Evolutionary conservation across 2,888 invertebrate species (phyloP), one percentile per base, ranked within the genome.

Genomic region (Oxyteleia sp.): DNA sequence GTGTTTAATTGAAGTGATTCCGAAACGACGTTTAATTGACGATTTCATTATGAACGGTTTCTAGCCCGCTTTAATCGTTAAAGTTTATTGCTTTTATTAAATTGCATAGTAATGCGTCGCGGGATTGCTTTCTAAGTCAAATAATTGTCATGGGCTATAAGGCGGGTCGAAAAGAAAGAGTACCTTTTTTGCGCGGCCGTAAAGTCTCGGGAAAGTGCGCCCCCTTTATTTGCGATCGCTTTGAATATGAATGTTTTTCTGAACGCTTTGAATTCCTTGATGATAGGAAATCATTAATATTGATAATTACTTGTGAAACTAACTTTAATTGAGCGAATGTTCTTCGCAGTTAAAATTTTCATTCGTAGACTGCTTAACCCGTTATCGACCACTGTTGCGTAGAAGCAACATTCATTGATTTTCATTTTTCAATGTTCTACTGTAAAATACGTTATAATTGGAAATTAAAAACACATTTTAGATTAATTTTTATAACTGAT

Each of bases 11-110:
- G 5, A 32, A 5, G 8, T 3, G 1, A 10, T 10, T 32, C 32
- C 8, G 8, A 32, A 53, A 53, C 11, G n/a, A 15, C 16, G 16
- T 8, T 32, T 64, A 35, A 64, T 64, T 47, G 20, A 18, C 49
- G 35, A 5, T 49, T 8, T 51, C 66, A 53, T 66, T 66, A 53
- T 53, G 23, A 66, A 66, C 64, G 64, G 49, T 66, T 66, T 66
- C 64, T 66, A 49, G 38, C 49, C 47, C 45, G 5, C 11, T 47
- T 47, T 63, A 32, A 47, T n/a, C n/a, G n/a, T n/a, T n/a, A n/a
- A n/a, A n/a, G n/a, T n/a, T n/a, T n/a, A n/a, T n/a, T n/a, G n/a
- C n/a, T n/a, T n/a, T n/a, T n/a, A n/a, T n/a, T n/a, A n/a, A n/a
- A n/a, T n/a, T n/a, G n/a, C n/a, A n/a, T n/a, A n/a, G n/a, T n/a